A percentile compares a stretch with the other conserved stretches of the same genome.
Evolutionary conservation across 2,888 invertebrate species (phyloP).

Genomic region (Xestoiulus laeticollis): DNA sequence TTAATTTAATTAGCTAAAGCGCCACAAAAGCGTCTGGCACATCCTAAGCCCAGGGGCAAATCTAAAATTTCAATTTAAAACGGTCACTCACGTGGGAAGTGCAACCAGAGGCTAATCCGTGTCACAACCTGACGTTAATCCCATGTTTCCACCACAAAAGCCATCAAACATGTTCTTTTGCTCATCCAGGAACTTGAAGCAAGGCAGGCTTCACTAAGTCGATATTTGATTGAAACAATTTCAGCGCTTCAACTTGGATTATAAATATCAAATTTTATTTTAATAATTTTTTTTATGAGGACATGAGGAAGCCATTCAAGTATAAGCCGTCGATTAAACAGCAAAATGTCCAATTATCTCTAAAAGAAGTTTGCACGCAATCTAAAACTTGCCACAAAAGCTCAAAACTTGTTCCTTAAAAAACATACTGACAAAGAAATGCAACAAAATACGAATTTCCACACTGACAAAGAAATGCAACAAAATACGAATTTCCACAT

Average conservation of each 20-base stretch:
- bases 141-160: constrained; percentile 9
- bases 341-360: neutral
- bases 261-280: neutral
- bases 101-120: neutral
- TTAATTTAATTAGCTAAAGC: neutral
- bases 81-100: neutral
- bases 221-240: neutral
- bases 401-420: too few relatives aligned
- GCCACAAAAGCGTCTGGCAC: neutral
- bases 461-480: too few relatives aligned
- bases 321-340: neutral
- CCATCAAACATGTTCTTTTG: neutral
- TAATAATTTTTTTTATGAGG: too few relatives aligned
- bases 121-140: neutral
- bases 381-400: too few relatives aligned
- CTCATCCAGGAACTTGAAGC: neutral
- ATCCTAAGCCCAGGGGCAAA: neutral
- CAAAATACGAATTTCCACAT: too few relatives aligned
- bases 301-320: neutral
- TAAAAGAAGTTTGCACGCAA: too few relatives aligned
- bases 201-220: neutral
- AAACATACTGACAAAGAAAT: too few relatives aligned
- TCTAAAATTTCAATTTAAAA: neutral
- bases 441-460: too few relatives aligned
- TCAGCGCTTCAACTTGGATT: neutral